Conservation (phyloP, 2,797 vertebrate genomes). For the Melanotaenia pygmaea region DNA sequence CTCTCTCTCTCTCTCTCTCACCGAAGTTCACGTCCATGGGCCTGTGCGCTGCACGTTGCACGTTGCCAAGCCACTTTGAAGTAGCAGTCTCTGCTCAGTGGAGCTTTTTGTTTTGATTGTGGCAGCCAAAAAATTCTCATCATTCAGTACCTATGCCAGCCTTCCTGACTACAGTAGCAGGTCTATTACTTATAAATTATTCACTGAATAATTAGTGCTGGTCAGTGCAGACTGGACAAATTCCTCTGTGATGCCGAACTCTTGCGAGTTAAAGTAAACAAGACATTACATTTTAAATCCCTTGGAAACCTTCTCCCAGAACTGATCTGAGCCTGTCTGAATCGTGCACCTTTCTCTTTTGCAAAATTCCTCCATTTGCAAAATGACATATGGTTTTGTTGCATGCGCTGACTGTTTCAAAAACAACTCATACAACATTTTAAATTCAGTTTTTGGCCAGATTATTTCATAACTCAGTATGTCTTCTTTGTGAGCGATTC, state of each 20-base stretch:
- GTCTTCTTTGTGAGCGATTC: not conserved
- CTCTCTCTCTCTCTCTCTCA: no score
- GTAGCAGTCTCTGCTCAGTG: slow-evolving; percentile 4
- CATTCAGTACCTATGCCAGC: not conserved
- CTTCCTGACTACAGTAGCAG: not conserved
- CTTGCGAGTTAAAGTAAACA: slow-evolving; percentile 2
- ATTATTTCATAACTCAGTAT: not conserved
- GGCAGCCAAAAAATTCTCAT: slow-evolving; percentile 24
- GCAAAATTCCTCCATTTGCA: not conserved
- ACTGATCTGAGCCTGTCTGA: not conserved
- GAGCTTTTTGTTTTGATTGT: slow-evolving; percentile 48
- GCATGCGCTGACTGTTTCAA: not conserved
- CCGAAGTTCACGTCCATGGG: slow-evolving; percentile 39
- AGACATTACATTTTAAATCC: not conserved
- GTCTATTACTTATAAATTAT: slow-evolving; percentile 1
- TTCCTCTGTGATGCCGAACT: not conserved
- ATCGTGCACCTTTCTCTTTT: no score
- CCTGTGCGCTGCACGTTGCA: not conserved
- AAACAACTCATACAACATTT: not conserved
- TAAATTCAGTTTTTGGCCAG: not conserved
- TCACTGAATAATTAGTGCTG: slow-evolving; percentile 7
- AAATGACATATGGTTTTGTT: not conserved
- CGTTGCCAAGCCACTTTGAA: slow-evolving; percentile 49
- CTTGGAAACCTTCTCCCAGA: not conserved
- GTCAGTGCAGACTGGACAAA: not conserved